phyloP scores from a whole-genome alignment of 2,888 invertebrate genomes.

The Drosophila borborema region DNA sequence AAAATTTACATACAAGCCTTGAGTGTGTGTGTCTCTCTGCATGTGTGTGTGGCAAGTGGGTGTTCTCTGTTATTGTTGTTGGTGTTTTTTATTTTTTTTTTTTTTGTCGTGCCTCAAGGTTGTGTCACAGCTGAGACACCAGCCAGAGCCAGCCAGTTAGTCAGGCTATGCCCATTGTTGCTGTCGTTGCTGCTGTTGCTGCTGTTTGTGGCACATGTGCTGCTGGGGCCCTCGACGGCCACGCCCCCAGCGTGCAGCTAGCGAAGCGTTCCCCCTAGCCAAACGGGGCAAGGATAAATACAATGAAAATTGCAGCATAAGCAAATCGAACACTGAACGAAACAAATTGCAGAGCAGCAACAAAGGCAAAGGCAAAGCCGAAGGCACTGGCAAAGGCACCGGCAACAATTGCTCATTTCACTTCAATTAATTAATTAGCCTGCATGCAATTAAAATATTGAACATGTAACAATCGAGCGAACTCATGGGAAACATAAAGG shows the following conservation, averaged over 20 bases:
- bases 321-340: conserved; percentile 51
- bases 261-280: too few species aligned
- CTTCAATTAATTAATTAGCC: conserved; percentile 30
- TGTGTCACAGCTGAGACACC: conserved; percentile 59
- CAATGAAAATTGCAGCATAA: conserved; percentile 55
- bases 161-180: conserved; percentile 17
- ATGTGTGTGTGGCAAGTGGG: conserved; percentile 33
- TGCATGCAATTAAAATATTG: conserved; percentile 13
- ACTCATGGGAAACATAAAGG: not conserved
- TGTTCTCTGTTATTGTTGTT: not conserved
- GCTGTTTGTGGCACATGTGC: conserved; percentile 38
- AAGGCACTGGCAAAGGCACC: conserved; percentile 1
- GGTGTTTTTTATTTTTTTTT: conserved; percentile 12
- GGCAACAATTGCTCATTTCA: conserved; percentile 30
- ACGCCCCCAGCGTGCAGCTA: conserved; percentile 1
- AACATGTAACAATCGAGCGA: conserved; percentile 17
- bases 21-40: conserved; percentile 12
- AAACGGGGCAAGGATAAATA: conserved; percentile 54
- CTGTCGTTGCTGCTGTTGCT: not conserved
- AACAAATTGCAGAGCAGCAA: conserved; percentile 43
- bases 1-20: conserved; percentile 47
- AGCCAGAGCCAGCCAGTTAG: conserved; percentile 48
- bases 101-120: conserved; percentile 48
- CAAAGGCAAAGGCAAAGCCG: not conserved
- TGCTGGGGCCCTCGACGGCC: conserved; percentile 1